phyloP scores from a whole-genome alignment of 2,888 invertebrate genomes.

The Sepiola atlantica region DNA sequence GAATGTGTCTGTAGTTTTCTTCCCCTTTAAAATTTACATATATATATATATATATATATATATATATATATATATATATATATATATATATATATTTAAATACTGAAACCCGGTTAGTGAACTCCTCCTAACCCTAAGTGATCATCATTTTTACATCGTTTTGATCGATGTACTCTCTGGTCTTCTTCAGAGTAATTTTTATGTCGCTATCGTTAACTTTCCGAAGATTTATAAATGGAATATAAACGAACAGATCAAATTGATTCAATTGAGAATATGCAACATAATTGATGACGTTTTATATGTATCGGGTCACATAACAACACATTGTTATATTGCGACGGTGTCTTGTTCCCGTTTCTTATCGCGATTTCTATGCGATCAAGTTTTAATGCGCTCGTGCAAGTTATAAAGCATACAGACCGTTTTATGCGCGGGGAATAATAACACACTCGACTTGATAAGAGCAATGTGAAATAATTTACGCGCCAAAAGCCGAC shows the following conservation, averaged over 20 bases:
- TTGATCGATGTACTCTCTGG: too few species aligned
- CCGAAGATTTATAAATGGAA: too few species aligned
- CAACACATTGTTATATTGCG: not conserved
- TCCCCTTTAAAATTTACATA: too few species aligned
- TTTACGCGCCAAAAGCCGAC: not conserved
- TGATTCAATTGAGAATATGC: not conserved
- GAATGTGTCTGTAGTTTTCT: too few species aligned
- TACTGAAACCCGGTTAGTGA: too few species aligned
- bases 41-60: too few species aligned
- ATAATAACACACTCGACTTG: not conserved
- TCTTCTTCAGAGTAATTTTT: too few species aligned
- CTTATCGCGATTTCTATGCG: not conserved
- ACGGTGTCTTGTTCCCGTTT: not conserved
- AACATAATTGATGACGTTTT: not conserved
- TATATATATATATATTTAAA: too few species aligned
- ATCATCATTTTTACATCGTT: too few species aligned
- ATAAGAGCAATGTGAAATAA: not conserved
- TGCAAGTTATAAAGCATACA: not conserved
- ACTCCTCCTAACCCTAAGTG: too few species aligned
- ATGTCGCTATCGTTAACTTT: too few species aligned
- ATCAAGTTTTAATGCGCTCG: not conserved
- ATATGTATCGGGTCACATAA: not conserved
- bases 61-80: too few species aligned
- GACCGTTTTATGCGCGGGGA: not conserved
- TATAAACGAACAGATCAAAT: not conserved